Conservation (phyloP, 2,113 vertebrate species). For the Mobula hypostoma region DNA sequence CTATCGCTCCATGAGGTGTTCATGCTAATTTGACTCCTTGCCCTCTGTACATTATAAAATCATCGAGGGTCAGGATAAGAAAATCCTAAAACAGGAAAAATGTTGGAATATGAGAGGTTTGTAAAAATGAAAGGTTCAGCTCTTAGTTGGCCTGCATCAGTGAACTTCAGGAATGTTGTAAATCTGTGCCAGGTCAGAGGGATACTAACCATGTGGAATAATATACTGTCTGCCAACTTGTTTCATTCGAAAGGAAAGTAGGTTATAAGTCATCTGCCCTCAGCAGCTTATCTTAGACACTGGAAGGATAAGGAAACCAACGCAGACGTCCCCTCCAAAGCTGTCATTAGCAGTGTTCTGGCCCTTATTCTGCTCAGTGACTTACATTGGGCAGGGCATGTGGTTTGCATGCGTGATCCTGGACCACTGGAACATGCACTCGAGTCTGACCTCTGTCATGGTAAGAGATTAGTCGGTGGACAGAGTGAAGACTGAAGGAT, state of each 20-base stretch:
- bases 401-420: too few species aligned
- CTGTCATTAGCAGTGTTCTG: too few species aligned
- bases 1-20: background rate
- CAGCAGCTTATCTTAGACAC: background rate
- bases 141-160: background rate
- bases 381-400: too few species aligned
- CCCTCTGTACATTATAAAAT: background rate
- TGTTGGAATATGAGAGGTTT: background rate
- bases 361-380: too few species aligned
- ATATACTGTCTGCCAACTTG: background rate
- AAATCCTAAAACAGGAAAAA: background rate
- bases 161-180: background rate
- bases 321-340: too few species aligned
- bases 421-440: too few species aligned
- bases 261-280: background rate
- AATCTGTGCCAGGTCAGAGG: background rate
- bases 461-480: too few species aligned
- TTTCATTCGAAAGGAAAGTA: background rate
- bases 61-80: background rate
- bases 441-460: too few species aligned
- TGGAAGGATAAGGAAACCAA: background rate
- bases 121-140: background rate
- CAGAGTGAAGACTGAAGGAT: too few species aligned
- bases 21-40: background rate
- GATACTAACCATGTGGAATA: background rate